Base-by-base conservation (phyloP, 1,140 invertebrate genomes). In the Danaus melanippus region DNA sequence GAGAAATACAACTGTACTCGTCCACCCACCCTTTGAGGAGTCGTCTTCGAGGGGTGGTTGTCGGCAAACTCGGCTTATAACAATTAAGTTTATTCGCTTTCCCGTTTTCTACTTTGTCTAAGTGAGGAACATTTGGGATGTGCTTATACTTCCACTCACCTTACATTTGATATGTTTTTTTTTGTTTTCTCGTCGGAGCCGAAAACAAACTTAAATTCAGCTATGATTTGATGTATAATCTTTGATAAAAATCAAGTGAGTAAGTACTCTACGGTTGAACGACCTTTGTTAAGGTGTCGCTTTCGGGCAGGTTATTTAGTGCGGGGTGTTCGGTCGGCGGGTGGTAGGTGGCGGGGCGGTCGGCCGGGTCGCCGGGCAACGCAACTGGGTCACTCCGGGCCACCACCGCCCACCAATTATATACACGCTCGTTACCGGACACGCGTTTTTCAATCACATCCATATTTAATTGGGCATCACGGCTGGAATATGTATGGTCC, bases 371-470 rank as follows among this genome's bases (percentile, higher is more conserved):
- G 78, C 78, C 69, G 65, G 76, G 79, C 81, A 77, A 80, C 78
- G 76, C 80, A 86, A 84, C 80, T 86, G 83, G 83, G 80, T 86
- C 83, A 85, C 70, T 80, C 82, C 78, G 68, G 77, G 76, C 68
- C 74, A 69, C 69, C 64, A 62, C 71, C 74, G 62, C 76, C 79
- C 80, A 80, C 81, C 83, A 86, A 86, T 86, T 84, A 86, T 79
- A 76, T 86, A 84, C 83, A 83, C 79, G 80, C 83, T 86, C 81
- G 83, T 86, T 86, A 86, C 79, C 78, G 83, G 83, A 86, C 83
- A 86, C 83, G 83, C 83, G 83, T 86, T 86, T 86, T 86, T 86
- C 81, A 86, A 86, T 86, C 83, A 84, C 81, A 86, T 86, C 81
- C 81, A 86, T 86, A 86, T 84, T 86, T 86, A 86, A 86, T 86